Evolutionary conservation across 2,797 vertebrate genomes (phyloP).

Genomic region (Galagoides demidoff): DNA sequence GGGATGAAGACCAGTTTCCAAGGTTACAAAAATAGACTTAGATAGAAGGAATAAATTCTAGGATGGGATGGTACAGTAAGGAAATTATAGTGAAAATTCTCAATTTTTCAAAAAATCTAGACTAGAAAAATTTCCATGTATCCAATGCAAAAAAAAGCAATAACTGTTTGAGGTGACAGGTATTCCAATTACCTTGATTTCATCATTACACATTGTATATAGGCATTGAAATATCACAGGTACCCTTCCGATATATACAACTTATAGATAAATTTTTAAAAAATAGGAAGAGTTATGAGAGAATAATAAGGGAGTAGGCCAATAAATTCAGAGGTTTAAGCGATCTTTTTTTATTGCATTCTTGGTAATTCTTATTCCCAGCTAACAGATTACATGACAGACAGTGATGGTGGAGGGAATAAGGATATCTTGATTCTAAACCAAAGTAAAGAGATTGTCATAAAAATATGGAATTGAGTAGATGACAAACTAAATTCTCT

Average conservation of each 20-base stretch:
- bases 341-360: constrained; percentile 58
- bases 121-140: too few relatives aligned
- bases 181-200: neutral
- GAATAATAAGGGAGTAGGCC: neutral
- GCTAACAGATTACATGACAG: constrained; percentile 51
- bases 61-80: too few relatives aligned
- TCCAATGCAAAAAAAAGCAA: too few relatives aligned
- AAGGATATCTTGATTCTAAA: constrained; percentile 80
- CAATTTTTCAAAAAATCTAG: too few relatives aligned
- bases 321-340: constrained; percentile 42
- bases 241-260: neutral
- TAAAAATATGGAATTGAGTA: constrained; percentile 73
- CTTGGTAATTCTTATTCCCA: constrained; percentile 55
- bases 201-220: too few relatives aligned
- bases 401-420: constrained; percentile 67
- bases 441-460: constrained; percentile 76
- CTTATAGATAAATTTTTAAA: too few relatives aligned
- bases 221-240: neutral
- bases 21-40: too few relatives aligned
- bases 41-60: too few relatives aligned
- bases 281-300: too few relatives aligned
- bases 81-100: too few relatives aligned
- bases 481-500: constrained; percentile 72
- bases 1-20: too few relatives aligned
- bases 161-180: neutral